Conservation (phyloP, 1,140 invertebrate genomes). For the Drosophila virilis region DNA sequence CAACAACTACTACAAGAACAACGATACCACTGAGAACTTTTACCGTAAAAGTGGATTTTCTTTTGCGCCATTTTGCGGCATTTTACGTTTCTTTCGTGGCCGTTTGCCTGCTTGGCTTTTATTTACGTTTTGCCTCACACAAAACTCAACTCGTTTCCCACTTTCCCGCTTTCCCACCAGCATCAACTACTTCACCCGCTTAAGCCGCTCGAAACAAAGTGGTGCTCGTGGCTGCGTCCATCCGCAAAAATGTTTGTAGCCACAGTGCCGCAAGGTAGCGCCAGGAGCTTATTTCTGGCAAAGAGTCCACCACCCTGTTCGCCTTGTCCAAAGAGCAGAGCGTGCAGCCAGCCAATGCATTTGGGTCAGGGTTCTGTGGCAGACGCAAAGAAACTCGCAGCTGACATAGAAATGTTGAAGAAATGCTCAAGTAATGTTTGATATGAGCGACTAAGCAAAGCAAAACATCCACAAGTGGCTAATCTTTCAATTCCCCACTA, state of each 20-base stretch:
- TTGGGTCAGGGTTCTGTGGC: conserved; percentile 68
- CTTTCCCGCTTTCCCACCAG: neutral
- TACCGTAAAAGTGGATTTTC: conserved; percentile 72
- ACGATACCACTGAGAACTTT: conserved; percentile 57
- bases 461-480: conserved; percentile 25
- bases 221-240: conserved; percentile 72
- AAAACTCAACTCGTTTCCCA: conserved; percentile 51
- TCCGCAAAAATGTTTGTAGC: conserved; percentile 80
- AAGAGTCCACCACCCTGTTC: neutral
- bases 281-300: conserved; percentile 24
- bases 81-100: conserved; percentile 71
- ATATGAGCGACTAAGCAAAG: conserved; percentile 24
- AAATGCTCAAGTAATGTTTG: conserved; percentile 27
- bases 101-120: conserved; percentile 62
- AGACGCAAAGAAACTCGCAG: conserved; percentile 49
- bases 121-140: conserved; percentile 72
- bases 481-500: conserved; percentile 32
- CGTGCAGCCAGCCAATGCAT: conserved; percentile 23
- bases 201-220: conserved; percentile 63
- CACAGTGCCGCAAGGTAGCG: conserved; percentile 29
- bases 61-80: conserved; percentile 74
- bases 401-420: conserved; percentile 63
- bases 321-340: neutral
- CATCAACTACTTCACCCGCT: conserved; percentile 8
- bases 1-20: conserved; percentile 43